A percentile compares a stretch with the other conserved stretches of the same genome.
Evolutionary conservation across 2,797 vertebrate genomes (phyloP).

Genomic region (Sciurus carolinensis): DNA sequence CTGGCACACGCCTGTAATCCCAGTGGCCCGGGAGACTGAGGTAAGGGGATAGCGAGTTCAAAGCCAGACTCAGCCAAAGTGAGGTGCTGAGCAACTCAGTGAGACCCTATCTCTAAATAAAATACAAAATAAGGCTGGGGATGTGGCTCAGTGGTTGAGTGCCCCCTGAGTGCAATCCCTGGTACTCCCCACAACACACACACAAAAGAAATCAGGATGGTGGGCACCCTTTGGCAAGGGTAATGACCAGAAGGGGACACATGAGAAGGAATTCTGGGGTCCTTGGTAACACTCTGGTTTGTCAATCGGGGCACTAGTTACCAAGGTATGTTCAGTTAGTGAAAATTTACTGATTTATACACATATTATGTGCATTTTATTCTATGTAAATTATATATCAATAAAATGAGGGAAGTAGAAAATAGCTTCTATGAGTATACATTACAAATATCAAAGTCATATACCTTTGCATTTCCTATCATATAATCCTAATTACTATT

Average conservation of each 20-base stretch:
- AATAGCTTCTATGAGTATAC: not conserved
- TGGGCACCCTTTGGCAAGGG: not conserved
- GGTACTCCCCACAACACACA: too few relatives aligned
- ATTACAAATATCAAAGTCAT: not conserved
- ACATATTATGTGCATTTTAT: not conserved
- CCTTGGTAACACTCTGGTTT: not conserved
- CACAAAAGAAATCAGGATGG: not conserved
- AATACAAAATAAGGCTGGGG: too few relatives aligned
- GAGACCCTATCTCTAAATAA: too few relatives aligned
- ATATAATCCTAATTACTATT: not conserved
- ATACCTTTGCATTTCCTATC: not conserved
- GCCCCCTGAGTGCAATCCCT: too few relatives aligned
- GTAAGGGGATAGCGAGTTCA: too few relatives aligned
- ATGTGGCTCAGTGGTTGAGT: too few relatives aligned
- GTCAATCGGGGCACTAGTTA: not conserved
- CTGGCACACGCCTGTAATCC: too few relatives aligned
- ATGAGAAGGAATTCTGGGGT: not conserved
- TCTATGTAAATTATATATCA: not conserved
- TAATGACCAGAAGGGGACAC: not conserved
- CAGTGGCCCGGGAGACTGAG: too few relatives aligned
- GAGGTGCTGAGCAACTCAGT: too few relatives aligned
- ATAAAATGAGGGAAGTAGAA: not conserved
- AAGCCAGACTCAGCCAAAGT: too few relatives aligned
- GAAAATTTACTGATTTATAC: not conserved
- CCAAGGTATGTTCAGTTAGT: not conserved